A percentile compares a stretch with the other conserved stretches of the same genome.
Conservation (phyloP, 1,140 invertebrate species). For the Drosophila santomea region DNA sequence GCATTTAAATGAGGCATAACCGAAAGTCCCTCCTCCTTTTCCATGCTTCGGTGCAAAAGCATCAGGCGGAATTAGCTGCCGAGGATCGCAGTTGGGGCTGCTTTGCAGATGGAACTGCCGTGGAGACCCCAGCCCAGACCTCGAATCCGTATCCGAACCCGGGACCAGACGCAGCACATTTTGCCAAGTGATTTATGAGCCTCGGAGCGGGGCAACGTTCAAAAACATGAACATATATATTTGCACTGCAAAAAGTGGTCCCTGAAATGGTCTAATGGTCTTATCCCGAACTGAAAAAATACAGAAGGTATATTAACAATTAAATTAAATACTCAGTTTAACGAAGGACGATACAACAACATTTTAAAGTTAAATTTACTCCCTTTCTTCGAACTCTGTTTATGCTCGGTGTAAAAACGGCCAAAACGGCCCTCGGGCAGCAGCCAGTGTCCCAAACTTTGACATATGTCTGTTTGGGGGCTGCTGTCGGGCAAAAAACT, state of each 20-base stretch:
- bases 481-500: constrained; percentile 10
- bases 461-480: constrained; percentile 43
- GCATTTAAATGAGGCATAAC: constrained; percentile 69
- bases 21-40: constrained; percentile 29
- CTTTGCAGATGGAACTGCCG: constrained; percentile 28
- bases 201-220: constrained; percentile 63
- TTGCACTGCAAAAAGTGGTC: neutral
- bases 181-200: constrained; percentile 79
- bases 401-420: constrained; percentile 59
- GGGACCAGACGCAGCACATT: constrained; percentile 59
- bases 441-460: constrained; percentile 42
- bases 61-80: constrained; percentile 45
- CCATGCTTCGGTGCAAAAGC: constrained; percentile 30
- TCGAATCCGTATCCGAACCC: constrained; percentile 22
- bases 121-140: constrained; percentile 5
- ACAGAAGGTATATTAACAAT: no score
- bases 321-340: no score
- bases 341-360: no score
- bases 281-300: no score
- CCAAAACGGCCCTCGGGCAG: constrained; percentile 42
- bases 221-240: constrained; percentile 67
- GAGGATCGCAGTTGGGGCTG: constrained; percentile 33
- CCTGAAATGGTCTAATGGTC: no score
- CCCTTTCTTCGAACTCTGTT: neutral
- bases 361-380: no score